phyloP scores from a whole-genome alignment of 2,888 invertebrate species.

The Mechanitis messenoides region DNA sequence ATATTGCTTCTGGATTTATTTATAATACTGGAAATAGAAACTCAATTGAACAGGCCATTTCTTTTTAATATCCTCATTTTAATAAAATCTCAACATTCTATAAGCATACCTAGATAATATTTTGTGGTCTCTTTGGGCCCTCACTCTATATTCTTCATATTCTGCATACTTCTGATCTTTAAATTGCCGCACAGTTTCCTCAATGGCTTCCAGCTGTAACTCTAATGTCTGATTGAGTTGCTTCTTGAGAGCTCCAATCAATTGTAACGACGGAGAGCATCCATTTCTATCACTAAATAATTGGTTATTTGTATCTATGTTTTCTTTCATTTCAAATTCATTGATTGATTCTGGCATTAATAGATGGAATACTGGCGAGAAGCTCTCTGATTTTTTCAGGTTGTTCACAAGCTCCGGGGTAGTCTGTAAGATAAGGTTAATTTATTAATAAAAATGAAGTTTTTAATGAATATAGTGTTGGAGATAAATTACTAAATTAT shows the following conservation, averaged over 20 bases:
- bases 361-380: conserved; percentile 84
- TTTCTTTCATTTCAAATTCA: conserved; percentile 72
- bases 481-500: too few relatives aligned
- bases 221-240: conserved; percentile 82
- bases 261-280: conserved; percentile 71
- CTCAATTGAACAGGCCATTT: conserved; percentile 7
- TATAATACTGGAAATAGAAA: conserved; percentile 56
- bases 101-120: conserved; percentile 75
- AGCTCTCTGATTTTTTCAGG: conserved; percentile 79
- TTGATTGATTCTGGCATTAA: conserved; percentile 76
- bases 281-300: conserved; percentile 51
- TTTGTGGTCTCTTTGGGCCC: conserved; percentile 83
- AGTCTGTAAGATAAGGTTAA: conserved; percentile 61
- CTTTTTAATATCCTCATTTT: too few relatives aligned
- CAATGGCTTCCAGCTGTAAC: conserved; percentile 81
- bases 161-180: conserved; percentile 85
- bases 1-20: conserved; percentile 52
- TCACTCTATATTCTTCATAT: conserved; percentile 83
- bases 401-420: conserved; percentile 76
- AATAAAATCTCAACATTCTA: too few relatives aligned
- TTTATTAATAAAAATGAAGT: conserved; percentile 7
- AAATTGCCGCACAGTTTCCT: conserved; percentile 85
- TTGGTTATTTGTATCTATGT: conserved; percentile 63
- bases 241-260: conserved; percentile 78
- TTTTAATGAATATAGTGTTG: too few relatives aligned